These are phyloP conservation scores for Remorina albescens DNA, from an alignment of 2,797 vertebrate species.

Conservation along the genomic window DNA sequence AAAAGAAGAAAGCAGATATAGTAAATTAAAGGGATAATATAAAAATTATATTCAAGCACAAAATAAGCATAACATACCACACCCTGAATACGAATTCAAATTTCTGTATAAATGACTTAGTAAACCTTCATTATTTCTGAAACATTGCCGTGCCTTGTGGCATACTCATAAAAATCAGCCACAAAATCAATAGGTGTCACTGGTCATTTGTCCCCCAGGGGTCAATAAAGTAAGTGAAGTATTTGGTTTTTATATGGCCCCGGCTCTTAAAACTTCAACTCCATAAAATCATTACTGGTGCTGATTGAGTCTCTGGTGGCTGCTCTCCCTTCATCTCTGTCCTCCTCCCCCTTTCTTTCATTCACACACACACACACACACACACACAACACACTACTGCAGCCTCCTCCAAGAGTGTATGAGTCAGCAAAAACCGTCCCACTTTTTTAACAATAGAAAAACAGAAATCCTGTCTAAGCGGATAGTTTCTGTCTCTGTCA, in stretches of 20 bases:
- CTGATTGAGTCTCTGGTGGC: constrained; percentile 10
- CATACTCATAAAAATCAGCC: neutral
- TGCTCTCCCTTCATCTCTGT: neutral
- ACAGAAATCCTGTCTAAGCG: constrained; percentile 22
- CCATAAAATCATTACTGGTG: constrained; percentile 23
- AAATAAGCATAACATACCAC: neutral
- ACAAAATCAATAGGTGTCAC: constrained; percentile 24
- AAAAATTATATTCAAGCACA: neutral
- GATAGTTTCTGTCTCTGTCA: constrained; percentile 20
- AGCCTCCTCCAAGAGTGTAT: constrained; percentile 17
- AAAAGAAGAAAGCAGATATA: neutral
- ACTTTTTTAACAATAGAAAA: constrained; percentile 28
- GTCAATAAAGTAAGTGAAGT: neutral
- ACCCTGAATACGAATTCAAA: neutral
- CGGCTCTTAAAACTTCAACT: neutral
- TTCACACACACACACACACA: neutral
- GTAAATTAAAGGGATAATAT: neutral
- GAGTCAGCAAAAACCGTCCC: constrained; percentile 47
- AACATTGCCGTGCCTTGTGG: neutral
- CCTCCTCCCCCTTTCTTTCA: neutral
- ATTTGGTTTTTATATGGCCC: constrained; percentile 11
- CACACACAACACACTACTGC: constrained; percentile 21
- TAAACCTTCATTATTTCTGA: neutral
- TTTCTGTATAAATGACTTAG: neutral
- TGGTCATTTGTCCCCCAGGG: neutral